These are phyloP conservation scores for Epiperipatus broadwayi DNA, from an alignment of 2,888 invertebrate genomes.

Conservation along the genomic window DNA sequence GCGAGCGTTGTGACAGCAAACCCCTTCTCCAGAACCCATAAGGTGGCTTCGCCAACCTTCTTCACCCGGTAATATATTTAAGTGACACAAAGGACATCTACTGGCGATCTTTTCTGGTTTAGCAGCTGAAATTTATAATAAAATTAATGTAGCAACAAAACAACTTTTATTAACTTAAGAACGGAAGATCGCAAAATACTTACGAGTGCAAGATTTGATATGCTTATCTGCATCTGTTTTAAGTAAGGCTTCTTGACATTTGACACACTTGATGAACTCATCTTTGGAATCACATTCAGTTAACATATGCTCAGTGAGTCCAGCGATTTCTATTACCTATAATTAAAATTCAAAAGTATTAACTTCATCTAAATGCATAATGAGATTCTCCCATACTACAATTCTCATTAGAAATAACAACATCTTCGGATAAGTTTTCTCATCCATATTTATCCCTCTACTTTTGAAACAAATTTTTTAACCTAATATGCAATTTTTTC, in stretches of 20 bases:
- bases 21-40: too few relatives aligned
- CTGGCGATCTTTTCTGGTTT: conserved; percentile 43
- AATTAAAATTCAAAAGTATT: conserved; percentile 10
- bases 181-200: conserved; percentile 18
- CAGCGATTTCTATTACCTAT: conserved; percentile 53
- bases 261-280: conserved; percentile 47
- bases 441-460: too few relatives aligned
- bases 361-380: too few relatives aligned
- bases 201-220: conserved; percentile 43
- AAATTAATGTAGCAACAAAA: background rate
- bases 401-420: too few relatives aligned
- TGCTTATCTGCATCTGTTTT: conserved; percentile 43
- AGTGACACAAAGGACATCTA: conserved; percentile 68
- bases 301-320: conserved; percentile 56
- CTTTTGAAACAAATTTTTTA: too few relatives aligned
- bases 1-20: too few relatives aligned
- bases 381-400: too few relatives aligned
- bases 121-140: conserved; percentile 25
- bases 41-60: conserved; percentile 47
- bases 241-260: conserved; percentile 51
- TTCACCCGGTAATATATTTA: conserved; percentile 46
- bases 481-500: too few relatives aligned
- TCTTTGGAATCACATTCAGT: conserved; percentile 56
- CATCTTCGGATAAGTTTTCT: too few relatives aligned
- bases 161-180: conserved; percentile 13